Conservation (phyloP, 2,113 vertebrate genomes). For the cattle (Bos taurus) region DNA sequence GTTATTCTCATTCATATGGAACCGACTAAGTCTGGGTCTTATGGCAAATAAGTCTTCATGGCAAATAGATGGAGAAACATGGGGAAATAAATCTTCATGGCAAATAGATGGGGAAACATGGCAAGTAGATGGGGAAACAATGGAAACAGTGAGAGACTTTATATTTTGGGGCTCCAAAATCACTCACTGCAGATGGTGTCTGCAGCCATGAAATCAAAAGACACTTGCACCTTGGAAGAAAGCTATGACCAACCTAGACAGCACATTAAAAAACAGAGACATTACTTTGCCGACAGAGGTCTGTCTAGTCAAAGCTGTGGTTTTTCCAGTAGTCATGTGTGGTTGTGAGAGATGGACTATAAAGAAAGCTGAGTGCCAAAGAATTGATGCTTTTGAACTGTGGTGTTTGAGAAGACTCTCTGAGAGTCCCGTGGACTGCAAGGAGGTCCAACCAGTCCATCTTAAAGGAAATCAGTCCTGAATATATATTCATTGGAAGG, state of each 20-base stretch:
- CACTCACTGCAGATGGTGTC: background rate
- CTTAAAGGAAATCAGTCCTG: background rate
- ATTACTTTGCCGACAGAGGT: background rate
- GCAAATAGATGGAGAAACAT: background rate
- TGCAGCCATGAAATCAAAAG: background rate
- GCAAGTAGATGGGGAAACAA: background rate
- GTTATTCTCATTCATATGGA: background rate
- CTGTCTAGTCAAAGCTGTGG: background rate
- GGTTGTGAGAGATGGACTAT: background rate
- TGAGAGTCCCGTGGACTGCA: background rate
- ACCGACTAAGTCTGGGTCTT: background rate
- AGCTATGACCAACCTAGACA: background rate
- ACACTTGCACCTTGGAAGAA: background rate
- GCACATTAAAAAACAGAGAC: background rate
- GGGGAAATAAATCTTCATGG: too few relatives aligned
- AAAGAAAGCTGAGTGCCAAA: background rate
- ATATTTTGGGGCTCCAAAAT: accelerated
- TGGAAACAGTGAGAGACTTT: background rate
- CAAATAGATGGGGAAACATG: background rate
- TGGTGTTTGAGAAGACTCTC: background rate
- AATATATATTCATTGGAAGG: background rate
- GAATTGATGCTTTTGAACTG: background rate
- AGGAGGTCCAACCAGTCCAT: background rate
- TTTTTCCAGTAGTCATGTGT: background rate
- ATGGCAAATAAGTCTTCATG: background rate